These are phyloP conservation scores for Temnothorax rugatulus DNA, from an alignment of 2,888 invertebrate species.

Conservation along the genomic window DNA sequence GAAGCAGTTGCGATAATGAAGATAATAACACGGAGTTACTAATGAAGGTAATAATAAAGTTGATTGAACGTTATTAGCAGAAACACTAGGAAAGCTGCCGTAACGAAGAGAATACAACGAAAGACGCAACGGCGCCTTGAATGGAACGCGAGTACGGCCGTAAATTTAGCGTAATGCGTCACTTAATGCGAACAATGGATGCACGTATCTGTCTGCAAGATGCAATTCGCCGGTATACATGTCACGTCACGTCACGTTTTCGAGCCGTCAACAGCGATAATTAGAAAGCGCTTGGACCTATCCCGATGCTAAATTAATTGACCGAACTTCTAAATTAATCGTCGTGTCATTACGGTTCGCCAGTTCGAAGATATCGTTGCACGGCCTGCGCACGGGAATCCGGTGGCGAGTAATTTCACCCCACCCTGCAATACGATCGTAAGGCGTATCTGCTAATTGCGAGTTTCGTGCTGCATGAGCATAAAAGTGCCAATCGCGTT, in stretches of 20 bases:
- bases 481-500: conserved; percentile 13
- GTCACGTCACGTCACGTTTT: neutral
- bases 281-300: neutral
- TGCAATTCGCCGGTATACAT: neutral
- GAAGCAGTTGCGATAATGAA: conserved; percentile 16
- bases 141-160: neutral
- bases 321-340: conserved; percentile 17
- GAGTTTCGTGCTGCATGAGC: neutral
- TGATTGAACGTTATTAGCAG: conserved; percentile 26
- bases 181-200: neutral
- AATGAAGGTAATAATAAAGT: conserved; percentile 29
- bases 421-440: neutral
- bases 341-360: neutral
- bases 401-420: conserved; percentile 12
- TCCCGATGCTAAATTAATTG: conserved; percentile 19
- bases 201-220: neutral
- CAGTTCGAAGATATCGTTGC: conserved; percentile 17
- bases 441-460: conserved; percentile 18
- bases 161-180: neutral
- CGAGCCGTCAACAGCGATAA: neutral
- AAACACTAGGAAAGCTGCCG: neutral
- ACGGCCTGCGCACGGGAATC: neutral
- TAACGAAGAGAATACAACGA: conserved; percentile 1
- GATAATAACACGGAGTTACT: conserved; percentile 23
- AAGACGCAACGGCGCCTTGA: neutral